phyloP scores from a whole-genome alignment of 2,797 vertebrate genomes.

The Momotus momota region DNA sequence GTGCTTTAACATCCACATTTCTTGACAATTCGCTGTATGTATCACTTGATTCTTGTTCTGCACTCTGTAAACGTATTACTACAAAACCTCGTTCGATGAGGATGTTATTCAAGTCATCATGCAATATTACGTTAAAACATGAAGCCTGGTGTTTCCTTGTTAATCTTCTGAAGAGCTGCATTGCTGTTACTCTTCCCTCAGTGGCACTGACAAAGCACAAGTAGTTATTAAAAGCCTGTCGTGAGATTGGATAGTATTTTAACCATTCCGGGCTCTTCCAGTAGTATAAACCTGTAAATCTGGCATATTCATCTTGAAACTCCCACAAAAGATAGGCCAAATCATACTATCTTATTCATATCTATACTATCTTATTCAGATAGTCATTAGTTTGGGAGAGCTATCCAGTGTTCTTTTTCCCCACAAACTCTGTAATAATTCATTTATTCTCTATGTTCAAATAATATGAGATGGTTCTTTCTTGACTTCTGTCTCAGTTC shows the following conservation, averaged over 20 bases:
- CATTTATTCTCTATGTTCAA: not conserved
- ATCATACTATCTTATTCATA: accelerated
- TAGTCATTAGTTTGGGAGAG: not conserved
- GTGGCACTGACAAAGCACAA: not conserved
- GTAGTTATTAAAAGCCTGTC: not conserved
- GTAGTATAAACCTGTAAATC: not conserved
- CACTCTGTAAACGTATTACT: not conserved
- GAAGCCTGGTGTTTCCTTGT: not conserved
- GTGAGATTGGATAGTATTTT: not conserved
- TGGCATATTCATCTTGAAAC: not conserved
- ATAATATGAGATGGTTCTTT: accelerated
- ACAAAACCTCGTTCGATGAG: not conserved
- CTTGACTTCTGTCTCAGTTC: not conserved
- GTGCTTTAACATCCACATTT: not conserved
- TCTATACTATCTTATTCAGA: not conserved
- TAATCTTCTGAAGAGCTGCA: not conserved
- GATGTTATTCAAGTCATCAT: not conserved
- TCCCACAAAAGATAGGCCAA: not conserved
- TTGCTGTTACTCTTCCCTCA: not conserved
- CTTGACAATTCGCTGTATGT: accelerated
- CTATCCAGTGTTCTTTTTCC: not conserved
- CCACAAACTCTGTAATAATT: not conserved
- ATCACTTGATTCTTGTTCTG: not conserved
- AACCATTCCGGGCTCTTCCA: not conserved
- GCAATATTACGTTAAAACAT: not conserved